Evolutionary conservation across 2,888 invertebrate species (phyloP), one percentile per base, ranked within the genome.

Genomic region (Pherbina coryleti): DNA sequence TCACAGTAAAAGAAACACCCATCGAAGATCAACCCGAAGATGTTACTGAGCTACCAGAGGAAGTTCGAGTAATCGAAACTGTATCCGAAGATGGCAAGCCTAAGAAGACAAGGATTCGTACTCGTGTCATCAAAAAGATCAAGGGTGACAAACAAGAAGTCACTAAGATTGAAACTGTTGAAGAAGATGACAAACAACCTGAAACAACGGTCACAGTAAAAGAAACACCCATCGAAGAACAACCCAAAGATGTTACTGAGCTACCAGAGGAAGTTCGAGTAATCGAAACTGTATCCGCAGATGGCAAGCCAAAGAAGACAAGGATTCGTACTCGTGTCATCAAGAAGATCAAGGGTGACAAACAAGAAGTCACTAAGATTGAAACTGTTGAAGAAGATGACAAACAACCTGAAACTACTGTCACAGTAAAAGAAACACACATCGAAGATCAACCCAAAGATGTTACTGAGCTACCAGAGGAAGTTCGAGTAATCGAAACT

Each of bases 141-240:
- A 72, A 60, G 60, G 72, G 57, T 31, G 72, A n/a, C 31, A 72
- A 72, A 19, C 72, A 72, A n/a, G 72, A 72, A 72, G 57, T 72
- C 31, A 62, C 62, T 14, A 62, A 67, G 25, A 67, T 44, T 28
- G 67, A 67, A 28, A 67, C 67, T 7, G 67, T 67, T n/a, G 67
- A 67, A 44, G 67, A 67, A 44, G 62, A 62, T 62, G 62, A 62
- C 28, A 62, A 62, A 28, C 62, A 62, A 14, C 62, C 62, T 5
- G 62, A 62, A 62, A 62, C 62, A 1, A 62, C 62, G 2, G 62
- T 62, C 28, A 62, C 62, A 14, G 62, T 62, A 5, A 31, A 62
- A 62, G 62, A 62, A 31, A 62, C 25, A 28, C 62, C 62, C 31
- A 31, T 62, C 0, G 67, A 67, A 34, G 67, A 67, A 67, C 67